These are phyloP conservation scores for Strigamia crassipes DNA, from an alignment of 2,888 invertebrate species.

Conservation along the genomic window DNA sequence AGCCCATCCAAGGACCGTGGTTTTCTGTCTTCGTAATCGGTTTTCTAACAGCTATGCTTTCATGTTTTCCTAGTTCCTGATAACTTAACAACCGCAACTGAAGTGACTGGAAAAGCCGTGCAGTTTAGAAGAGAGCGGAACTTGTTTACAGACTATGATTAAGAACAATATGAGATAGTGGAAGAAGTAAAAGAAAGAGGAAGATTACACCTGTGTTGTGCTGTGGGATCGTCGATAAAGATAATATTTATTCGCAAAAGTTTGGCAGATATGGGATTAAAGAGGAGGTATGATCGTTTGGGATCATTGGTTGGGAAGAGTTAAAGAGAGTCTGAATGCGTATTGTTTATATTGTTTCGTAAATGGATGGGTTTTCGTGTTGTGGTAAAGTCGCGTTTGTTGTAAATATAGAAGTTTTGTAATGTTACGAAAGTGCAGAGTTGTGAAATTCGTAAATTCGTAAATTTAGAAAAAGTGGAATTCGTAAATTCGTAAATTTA, in stretches of 20 bases:
- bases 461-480: neutral
- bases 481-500: too few relatives aligned
- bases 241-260: neutral
- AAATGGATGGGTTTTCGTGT: too few relatives aligned
- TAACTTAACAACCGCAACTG: conserved; percentile 16
- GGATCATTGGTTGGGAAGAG: neutral
- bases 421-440: neutral
- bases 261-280: neutral
- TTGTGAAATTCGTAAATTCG: neutral
- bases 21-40: conserved; percentile 10
- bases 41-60: conserved; percentile 11
- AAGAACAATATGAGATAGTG: neutral
- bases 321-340: too few relatives aligned
- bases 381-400: too few relatives aligned
- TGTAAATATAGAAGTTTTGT: neutral
- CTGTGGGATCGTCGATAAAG: neutral
- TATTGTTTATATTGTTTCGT: too few relatives aligned
- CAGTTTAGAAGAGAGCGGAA: neutral
- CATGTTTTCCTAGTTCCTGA: neutral
- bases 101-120: neutral
- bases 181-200: neutral
- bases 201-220: neutral
- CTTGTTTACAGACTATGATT: neutral
- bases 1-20: neutral
- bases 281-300: neutral